Evolutionary conservation across 2,797 vertebrate species (phyloP), one percentile per base, ranked within the genome.

Genomic region (Lutjanus campechanus): DNA sequence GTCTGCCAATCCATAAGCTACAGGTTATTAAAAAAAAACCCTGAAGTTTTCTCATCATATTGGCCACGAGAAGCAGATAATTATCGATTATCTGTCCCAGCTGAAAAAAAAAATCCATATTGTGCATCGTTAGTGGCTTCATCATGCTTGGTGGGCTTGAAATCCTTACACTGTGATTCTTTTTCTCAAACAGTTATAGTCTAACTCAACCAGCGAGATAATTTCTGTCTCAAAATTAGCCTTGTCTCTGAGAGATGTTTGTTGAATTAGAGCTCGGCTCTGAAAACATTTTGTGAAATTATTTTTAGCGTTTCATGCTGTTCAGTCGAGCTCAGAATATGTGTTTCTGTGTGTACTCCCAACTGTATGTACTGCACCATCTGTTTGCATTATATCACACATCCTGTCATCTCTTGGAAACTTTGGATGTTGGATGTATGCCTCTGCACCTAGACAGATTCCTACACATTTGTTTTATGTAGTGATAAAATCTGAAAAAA

Each of bases 361-460:
- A 16, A 29, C 53, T 72, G 61, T 51, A 63, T 61, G 50, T 40
- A n/a, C 58, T 41, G 44, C 61, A 53, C 84, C 87, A 89, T 90
- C 87, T 90, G 81, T 77, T 82, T 83, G 76, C 68, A 9, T 81
- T 73, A 47, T 66, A 77, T 73, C 58, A 68, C 69, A 60, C 78
- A 25, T 76, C 56, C 54, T 79, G 72, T 79, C 44, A 43, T 76
- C 53, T 73, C 67, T 65, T 56, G 54, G 22, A 81, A 70, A 69
- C 73, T 53, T 47, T 13, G n/a, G 40, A 68, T 69, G 46, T 51
- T 44, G 69, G 19, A 29, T 73, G 25, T 20, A 54, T 49, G 50
- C 77, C 46, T 82, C 17, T 51, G 58, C 46, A 77, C 29, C 17
- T 9, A 25, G 10, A 69, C 56, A 22, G 36, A 82, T 65, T 64